Evolutionary conservation across 1,140 invertebrate genomes (phyloP), one percentile per base, ranked within the genome.

Genomic region (Drosophila navojoa): DNA sequence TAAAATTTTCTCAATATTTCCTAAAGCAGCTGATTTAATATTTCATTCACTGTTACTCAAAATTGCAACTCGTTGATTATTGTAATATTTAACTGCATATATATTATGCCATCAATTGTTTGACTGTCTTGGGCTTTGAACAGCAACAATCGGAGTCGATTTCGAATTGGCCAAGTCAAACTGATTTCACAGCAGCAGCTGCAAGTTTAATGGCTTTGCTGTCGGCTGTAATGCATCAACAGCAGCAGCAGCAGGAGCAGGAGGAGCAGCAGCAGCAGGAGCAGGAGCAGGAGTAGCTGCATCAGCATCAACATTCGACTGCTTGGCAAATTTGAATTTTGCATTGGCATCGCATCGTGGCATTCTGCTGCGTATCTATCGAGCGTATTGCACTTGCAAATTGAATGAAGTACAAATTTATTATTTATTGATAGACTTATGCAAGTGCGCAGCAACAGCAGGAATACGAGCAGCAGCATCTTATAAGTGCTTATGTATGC

Each of bases 371-470:
- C 61, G 77, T 72, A 64, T 76, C 72, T 81, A 38, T 38, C 60
- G 54, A 71, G 70, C 76, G 77, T 78, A 70, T 78, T 81, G 78
- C 68, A 61, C 62, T 81, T 79, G 76, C 82, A 81, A 81, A 81
- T 79, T 78, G 77, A 86, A 86, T 86, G 71, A 86, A 86, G 55
- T 78, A 66, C 50, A 70, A 67, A 87, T 86, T 72, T 86, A 86
- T 86, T 86, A 86, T 86, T 86, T 87, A 87, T 86, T 86, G 81
- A 86, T 87, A 54, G 78, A 86, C 82, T 86, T 76, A 72, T 86
- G 71, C 81, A 70, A 77, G 62, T 71, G 77, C 71, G 62, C 80
- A 71, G 47, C 79, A 63, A 22, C 60, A 57, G 22, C 44, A 38
- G 35, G 13, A 38, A 38, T 38, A 38, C 35, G 35, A 38, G 35